These are phyloP conservation scores for Miichthys miiuy DNA, from an alignment of 2,797 vertebrate species.

Conservation along the genomic window DNA sequence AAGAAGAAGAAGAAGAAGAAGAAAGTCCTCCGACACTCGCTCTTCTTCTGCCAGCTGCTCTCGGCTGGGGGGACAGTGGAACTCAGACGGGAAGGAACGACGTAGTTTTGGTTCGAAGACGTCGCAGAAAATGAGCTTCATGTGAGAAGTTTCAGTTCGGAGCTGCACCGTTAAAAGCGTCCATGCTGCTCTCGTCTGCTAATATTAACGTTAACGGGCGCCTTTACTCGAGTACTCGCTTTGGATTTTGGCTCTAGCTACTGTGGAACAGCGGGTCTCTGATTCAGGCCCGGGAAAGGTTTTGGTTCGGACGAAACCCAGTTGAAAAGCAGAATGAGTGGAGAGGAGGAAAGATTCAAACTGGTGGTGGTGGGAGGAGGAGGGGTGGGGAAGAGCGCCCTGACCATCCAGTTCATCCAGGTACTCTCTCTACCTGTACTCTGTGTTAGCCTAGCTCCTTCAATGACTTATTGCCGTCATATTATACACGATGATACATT, in stretches of 20 bases:
- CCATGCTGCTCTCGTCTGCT: constrained; percentile 8
- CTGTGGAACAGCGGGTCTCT: not conserved
- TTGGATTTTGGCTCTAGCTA: not conserved
- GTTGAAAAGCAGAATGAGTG: constrained; percentile 71
- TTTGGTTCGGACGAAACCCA: constrained; percentile 7
- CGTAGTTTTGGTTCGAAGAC: not conserved
- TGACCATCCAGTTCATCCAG: constrained; percentile 95
- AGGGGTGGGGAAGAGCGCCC: constrained; percentile 93
- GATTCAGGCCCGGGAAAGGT: not conserved
- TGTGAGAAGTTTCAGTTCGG: constrained; percentile 14
- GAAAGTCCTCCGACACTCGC: fast-evolving
- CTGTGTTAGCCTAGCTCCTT: no score
- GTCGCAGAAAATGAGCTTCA: constrained; percentile 13
- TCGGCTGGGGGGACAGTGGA: not conserved
- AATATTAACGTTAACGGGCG: not conserved
- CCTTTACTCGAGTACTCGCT: not conserved
- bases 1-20: not conserved
- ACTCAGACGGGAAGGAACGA: constrained; percentile 8
- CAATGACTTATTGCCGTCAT: no score
- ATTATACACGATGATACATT: no score
- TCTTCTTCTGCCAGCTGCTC: not conserved
- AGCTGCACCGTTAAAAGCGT: not conserved
- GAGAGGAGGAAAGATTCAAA: constrained; percentile 89
- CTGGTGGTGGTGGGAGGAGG: constrained; percentile 94
- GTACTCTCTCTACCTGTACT: constrained; percentile 45